Evolutionary conservation across 2,888 invertebrate genomes (phyloP), one percentile per base, ranked within the genome.

Genomic region (Microplitis deprimator): DNA sequence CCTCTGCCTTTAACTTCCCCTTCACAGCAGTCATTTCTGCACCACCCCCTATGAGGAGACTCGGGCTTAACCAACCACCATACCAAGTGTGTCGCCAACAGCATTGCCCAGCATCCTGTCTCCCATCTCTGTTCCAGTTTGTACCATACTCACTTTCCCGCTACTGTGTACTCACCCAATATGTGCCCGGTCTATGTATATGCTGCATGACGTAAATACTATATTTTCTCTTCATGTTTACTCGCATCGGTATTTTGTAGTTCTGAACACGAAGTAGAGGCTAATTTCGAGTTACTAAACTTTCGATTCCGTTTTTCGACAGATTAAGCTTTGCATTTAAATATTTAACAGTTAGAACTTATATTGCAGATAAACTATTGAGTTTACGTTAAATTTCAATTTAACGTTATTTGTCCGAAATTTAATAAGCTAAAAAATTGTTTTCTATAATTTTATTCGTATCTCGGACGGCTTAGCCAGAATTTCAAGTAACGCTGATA

Each of bases 1-100:
- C 29, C 29, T 29, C 29, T 29, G 29, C 29, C 29, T 29, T 29
- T 29, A 29, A 0, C 29, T 4, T 29, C 50, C 50, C 50, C 50
- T 13, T 50, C 50, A 13, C 10, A 50, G 50, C 50, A 76, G 73
- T 79, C 76, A 77, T 79, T 79, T 29, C 61, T 8, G 50, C 50
- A 50, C 50, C 50, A 50, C 50, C 50, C 50, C 13, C 50, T 13
- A 50, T 29, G 29, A 29, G 4, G 50, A 50, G 50, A 50, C 38
- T 65, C 13, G 65, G 20, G 65, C 38, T 65, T 38, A 65, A 20
- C 65, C 65, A 65, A 65, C 65, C 65, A 10, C 65, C 13, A 38
- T 29, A 29, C 65, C 38, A 38, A 65, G 65, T 38, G 38, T 65
- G 65, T 65, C 38, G 65, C 65, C 29, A 65, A 13, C 38, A 65